phyloP scores from a whole-genome alignment of 1,140 invertebrate species.

The Agraylea sexmaculata region DNA sequence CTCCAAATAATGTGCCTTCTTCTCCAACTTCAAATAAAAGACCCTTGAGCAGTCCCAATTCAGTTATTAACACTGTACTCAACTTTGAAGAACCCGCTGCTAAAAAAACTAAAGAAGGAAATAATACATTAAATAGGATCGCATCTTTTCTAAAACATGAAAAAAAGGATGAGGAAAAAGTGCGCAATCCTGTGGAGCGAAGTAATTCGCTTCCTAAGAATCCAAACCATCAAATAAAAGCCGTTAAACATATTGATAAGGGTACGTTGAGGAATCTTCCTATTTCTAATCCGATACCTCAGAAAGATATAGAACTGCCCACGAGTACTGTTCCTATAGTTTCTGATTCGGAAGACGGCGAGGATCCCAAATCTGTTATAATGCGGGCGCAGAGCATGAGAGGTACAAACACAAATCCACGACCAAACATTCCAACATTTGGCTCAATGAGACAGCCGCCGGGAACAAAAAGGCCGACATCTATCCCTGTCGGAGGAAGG shows the following conservation, averaged over 20 bases:
- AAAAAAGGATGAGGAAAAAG: slow-evolving; percentile 39
- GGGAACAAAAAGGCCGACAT: slow-evolving; percentile 52
- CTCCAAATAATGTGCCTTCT: slow-evolving; percentile 27
- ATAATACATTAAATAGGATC: slow-evolving; percentile 54
- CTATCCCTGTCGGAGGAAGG: slow-evolving; percentile 46
- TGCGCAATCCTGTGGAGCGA: slow-evolving; percentile 41
- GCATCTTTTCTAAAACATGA: slow-evolving; percentile 64
- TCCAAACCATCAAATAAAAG: slow-evolving; percentile 43
- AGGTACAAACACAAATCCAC: slow-evolving; percentile 36
- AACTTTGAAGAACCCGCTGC: slow-evolving; percentile 30
- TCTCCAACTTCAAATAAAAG: slow-evolving; percentile 30
- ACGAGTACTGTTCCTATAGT: slow-evolving; percentile 44
- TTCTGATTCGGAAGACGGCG: slow-evolving; percentile 35
- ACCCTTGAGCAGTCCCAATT: slow-evolving; percentile 41
- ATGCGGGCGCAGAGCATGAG: slow-evolving; percentile 69
- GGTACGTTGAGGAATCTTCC: slow-evolving; percentile 59
- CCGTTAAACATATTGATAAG: slow-evolving; percentile 54
- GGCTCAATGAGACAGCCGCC: slow-evolving; percentile 62
- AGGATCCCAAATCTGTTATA: slow-evolving; percentile 43
- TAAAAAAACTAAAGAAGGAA: slow-evolving; percentile 43
- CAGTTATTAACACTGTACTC: slow-evolving; percentile 30
- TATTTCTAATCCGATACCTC: slow-evolving; percentile 69
- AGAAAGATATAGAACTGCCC: slow-evolving; percentile 50
- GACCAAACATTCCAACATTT: slow-evolving; percentile 57
- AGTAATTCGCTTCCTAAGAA: slow-evolving; percentile 47